phyloP scores from a whole-genome alignment of 2,113 vertebrate genomes.

The Tyrannus savana region DNA sequence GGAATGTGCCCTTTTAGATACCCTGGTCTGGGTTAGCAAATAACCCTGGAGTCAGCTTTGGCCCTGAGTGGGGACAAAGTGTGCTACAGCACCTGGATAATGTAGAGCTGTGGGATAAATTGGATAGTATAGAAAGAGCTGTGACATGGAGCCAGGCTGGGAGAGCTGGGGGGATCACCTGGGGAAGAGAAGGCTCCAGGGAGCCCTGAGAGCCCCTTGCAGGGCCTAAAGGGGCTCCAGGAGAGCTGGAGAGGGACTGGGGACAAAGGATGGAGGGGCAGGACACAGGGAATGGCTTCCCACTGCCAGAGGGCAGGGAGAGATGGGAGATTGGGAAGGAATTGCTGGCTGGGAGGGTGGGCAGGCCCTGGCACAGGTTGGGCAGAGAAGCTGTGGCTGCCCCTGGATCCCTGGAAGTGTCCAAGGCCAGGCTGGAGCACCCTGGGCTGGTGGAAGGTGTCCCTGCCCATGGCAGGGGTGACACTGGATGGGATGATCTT shows the following conservation, averaged over 20 bases:
- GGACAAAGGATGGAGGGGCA: not conserved
- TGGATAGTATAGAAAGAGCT: not conserved
- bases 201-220: not conserved
- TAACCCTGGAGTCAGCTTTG: not conserved
- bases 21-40: not conserved
- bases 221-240: not conserved
- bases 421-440: not conserved
- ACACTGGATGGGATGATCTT: not conserved
- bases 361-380: not conserved
- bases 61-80: not conserved
- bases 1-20: not conserved
- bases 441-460: not conserved
- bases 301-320: too few relatives aligned
- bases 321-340: not conserved
- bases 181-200: not conserved
- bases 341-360: not conserved
- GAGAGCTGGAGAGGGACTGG: not conserved
- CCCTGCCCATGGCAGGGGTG: not conserved
- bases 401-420: not conserved
- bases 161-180: not conserved
- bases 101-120: not conserved
- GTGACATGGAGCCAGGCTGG: not conserved
- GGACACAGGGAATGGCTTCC: not conserved
- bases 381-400: not conserved
- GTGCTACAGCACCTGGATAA: not conserved